These are phyloP conservation scores for Conger conger DNA, from an alignment of 2,113 vertebrate genomes.

Conservation along the genomic window DNA sequence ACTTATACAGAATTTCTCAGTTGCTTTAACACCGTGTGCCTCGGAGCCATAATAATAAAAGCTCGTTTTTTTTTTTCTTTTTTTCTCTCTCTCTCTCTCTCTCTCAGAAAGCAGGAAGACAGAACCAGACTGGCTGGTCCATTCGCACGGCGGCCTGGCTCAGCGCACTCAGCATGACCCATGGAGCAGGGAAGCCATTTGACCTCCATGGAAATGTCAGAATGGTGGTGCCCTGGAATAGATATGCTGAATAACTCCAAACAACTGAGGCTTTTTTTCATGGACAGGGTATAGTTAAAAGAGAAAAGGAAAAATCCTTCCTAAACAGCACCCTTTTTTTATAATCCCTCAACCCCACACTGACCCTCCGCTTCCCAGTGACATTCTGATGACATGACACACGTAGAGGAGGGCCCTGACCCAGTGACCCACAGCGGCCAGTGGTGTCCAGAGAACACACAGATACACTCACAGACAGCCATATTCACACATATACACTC, in stretches of 20 bases:
- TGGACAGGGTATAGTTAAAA: background rate
- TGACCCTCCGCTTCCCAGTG: background rate
- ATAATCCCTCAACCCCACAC: background rate
- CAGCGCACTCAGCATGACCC: background rate
- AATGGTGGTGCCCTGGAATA: background rate
- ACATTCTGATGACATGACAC: background rate
- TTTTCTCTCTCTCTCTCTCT: background rate
- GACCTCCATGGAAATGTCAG: background rate
- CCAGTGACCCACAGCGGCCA: background rate
- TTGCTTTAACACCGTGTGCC: slow-evolving; percentile 58
- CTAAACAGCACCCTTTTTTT: background rate
- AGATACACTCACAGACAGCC: slow-evolving; percentile 10
- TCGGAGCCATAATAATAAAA: slow-evolving; percentile 66
- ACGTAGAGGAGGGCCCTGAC: background rate
- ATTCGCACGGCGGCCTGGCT: background rate
- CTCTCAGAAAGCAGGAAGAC: background rate
- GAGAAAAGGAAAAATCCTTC: background rate
- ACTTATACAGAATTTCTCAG: slow-evolving; percentile 53
- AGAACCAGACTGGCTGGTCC: background rate
- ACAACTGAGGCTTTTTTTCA: background rate
- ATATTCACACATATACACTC: background rate
- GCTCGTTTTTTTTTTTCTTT: slow-evolving; percentile 31
- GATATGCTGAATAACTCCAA: background rate
- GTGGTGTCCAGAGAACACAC: background rate
- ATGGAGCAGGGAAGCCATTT: background rate